Evolutionary conservation across 2,888 invertebrate genomes (phyloP), one percentile per base, ranked within the genome.

Genomic region (Coecobrya sp.): DNA sequence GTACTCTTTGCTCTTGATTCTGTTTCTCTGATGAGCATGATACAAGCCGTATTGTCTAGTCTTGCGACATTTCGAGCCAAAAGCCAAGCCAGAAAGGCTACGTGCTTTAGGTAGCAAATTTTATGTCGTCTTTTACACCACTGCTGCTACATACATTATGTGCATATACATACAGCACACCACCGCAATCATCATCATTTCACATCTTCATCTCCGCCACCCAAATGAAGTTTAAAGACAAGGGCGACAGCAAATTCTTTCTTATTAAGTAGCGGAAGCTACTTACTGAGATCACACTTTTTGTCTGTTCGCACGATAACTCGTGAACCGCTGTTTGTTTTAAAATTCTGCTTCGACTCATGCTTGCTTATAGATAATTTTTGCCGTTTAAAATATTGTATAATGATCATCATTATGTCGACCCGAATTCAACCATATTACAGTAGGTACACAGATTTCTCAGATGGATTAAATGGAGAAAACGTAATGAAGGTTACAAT

Each of bases 181-280:
- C 73, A 42, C 45, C 45, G 22, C n/a, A 22, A 19, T 10, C 42
- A 73, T 73, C 36, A 73, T 73, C 42, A 36, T 27, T 19, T 11
- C 27, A 65, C 25, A 25, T 11, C 59, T 19, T 19, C 16, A 65
- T 19, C 68, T 27, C 76, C 45, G 13, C 68, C 8, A 68, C 68
- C 68, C 5, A 81, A 81, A 81, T 81, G 81, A 52, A 81, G 81
- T 81, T 81, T 68, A 68, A 81, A 81, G 49, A 52, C 73, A 36
- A 30, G 68, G 16, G 36, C 27, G 36, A 27, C 49, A 22, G 45
- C 59, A 82, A 55, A 59, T 84, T 59, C 62, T 65, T 84, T 62
- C 42, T 84, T 84, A 84, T 84, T 84, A 36, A n/a, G n/a, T n/a
- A n/a, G n/a, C n/a, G n/a, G n/a, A n/a, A n/a, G n/a, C n/a, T n/a